phyloP scores from a whole-genome alignment of 2,888 invertebrate genomes.

The Mystacides longicornis region DNA sequence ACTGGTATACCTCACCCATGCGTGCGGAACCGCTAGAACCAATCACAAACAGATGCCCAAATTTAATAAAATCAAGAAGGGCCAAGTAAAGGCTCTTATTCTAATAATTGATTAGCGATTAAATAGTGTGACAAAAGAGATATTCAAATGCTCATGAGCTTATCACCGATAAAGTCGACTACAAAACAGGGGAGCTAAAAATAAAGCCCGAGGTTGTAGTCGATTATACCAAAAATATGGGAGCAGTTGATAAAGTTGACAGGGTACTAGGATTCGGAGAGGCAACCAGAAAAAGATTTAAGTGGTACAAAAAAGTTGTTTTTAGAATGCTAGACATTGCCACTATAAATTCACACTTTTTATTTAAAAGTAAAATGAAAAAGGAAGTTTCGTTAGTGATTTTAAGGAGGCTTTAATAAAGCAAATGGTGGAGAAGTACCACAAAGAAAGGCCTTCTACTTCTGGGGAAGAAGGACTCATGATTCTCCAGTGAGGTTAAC shows the following conservation, averaged over 20 bases:
- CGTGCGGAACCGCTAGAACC: neutral
- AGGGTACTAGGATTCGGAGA: neutral
- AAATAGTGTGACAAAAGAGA: slow-evolving; percentile 5
- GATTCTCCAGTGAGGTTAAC: no score
- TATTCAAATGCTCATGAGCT: neutral
- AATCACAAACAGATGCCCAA: slow-evolving; percentile 7
- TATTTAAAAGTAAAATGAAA: no score
- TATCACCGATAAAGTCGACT: neutral
- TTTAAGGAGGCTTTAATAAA: no score
- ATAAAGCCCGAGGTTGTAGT: neutral
- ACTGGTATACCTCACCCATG: slow-evolving; percentile 14
- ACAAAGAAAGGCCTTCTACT: no score
- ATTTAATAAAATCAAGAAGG: slow-evolving; percentile 9
- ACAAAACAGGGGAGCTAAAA: neutral
- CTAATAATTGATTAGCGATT: neutral
- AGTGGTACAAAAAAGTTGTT: slow-evolving; percentile 3
- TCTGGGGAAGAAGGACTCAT: no score
- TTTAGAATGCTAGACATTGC: no score
- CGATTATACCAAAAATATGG: neutral
- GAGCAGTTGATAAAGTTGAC: neutral
- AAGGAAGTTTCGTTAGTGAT: no score
- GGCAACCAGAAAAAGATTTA: neutral
- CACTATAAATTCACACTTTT: no score
- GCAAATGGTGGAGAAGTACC: no score
- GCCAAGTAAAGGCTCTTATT: neutral